Evolutionary conservation across 2,113 vertebrate species (phyloP).

Genomic region (Anser cygnoides): DNA sequence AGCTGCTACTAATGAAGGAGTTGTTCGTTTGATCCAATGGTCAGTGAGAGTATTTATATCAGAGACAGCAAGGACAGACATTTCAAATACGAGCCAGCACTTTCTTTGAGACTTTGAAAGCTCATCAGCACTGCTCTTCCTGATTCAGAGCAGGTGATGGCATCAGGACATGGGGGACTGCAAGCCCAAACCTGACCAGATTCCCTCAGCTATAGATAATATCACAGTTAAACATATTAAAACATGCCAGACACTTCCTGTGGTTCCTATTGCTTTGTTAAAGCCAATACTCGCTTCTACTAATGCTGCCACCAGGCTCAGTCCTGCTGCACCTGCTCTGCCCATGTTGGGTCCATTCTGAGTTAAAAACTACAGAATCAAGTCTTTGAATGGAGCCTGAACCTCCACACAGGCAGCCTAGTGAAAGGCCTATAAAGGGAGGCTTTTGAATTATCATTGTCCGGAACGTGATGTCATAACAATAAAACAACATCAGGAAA

Average conservation of each 20-base stretch:
- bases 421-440: not conserved
- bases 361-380: not conserved
- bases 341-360: not conserved
- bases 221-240: not conserved
- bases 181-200: not conserved
- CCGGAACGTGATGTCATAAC: not conserved
- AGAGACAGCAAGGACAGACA: not conserved
- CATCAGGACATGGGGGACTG: not conserved
- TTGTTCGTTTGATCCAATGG: not conserved
- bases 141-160: not conserved
- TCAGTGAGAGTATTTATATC: not conserved
- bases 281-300: not conserved
- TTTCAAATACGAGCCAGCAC: not conserved
- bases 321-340: not conserved
- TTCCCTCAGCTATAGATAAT: not conserved
- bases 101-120: not conserved
- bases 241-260: not conserved
- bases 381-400: not conserved
- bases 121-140: not conserved
- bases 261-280: not conserved
- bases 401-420: not conserved
- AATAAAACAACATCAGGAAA: conserved; percentile 30
- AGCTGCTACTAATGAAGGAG: not conserved
- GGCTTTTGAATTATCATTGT: not conserved
- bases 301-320: fast-evolving